These are phyloP conservation scores for Ceyx melanurus DNA, from an alignment of 2,113 vertebrate species.

Conservation along the genomic window DNA sequence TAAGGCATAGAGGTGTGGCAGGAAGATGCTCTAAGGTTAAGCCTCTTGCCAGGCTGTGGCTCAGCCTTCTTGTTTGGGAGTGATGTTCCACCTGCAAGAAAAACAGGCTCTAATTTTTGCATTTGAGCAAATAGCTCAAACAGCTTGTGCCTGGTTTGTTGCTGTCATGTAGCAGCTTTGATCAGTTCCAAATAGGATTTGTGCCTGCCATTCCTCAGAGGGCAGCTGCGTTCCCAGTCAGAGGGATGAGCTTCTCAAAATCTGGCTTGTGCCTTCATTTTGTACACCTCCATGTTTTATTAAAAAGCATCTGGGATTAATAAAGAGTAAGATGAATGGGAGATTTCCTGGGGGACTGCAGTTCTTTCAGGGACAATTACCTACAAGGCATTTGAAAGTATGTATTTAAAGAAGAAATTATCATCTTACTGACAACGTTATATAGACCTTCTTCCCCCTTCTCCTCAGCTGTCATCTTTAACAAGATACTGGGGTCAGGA, in stretches of 20 bases:
- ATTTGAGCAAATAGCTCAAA: constrained; percentile 20
- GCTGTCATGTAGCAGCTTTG: constrained; percentile 48
- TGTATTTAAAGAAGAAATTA: constrained; percentile 48
- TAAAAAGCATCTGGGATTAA: constrained; percentile 29
- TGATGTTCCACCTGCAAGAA: constrained; percentile 37
- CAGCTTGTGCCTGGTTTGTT: constrained; percentile 39
- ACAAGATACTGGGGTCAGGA: neutral
- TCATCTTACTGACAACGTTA: constrained; percentile 39
- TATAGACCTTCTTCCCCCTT: neutral
- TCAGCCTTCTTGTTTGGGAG: neutral
- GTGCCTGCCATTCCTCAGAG: constrained; percentile 24
- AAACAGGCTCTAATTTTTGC: constrained; percentile 32
- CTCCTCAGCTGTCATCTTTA: constrained; percentile 1
- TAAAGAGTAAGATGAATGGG: constrained; percentile 27
- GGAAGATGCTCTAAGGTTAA: constrained; percentile 14
- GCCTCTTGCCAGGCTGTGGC: constrained; percentile 2
- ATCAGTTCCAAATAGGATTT: constrained; percentile 32
- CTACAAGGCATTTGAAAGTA: constrained; percentile 11
- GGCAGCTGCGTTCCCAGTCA: constrained; percentile 10
- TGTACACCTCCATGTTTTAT: constrained; percentile 48
- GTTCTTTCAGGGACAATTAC: constrained; percentile 53
- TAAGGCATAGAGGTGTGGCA: neutral
- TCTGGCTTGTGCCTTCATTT: constrained; percentile 30
- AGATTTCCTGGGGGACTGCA: constrained; percentile 54
- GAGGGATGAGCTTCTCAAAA: constrained; percentile 23